Evolutionary conservation across 2,113 vertebrate species (phyloP), one percentile per base, ranked within the genome.

Genomic region (Actenoides lindsayi): DNA sequence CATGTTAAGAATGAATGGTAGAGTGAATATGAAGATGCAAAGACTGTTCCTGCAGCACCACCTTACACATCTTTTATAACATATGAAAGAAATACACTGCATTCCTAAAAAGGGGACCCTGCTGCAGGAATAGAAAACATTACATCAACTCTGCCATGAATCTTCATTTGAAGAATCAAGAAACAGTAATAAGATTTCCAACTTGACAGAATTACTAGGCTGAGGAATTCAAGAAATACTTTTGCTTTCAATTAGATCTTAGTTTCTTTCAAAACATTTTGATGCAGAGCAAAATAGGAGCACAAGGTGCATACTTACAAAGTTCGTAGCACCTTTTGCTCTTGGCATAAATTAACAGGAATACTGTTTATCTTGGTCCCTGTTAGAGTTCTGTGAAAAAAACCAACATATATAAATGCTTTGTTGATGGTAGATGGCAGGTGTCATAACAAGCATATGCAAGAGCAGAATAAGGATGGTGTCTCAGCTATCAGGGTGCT

Each of bases 301-400:
- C 46, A 81, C n/a, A 68, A 46, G 2, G 53, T 39, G 6, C 57
- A 31, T 90, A 98, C 99, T 99, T 97, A 99, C 99, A 99, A 89
- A 35, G 98, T 99, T 68, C 98, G 98, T 19, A 99, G 98, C 96
- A 98, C 95, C 97, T 98, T 99, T 67, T 99, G 99, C 80, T 99
- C 98, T 87, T 99, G 99, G 93, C 99, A 99, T 77, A 99, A 94
- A 90, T 98, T 97, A 81, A 91, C 78, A 64, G 99, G 99, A 96
- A 99, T 97, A 85, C 96, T 98, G 23, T 94, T 98, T 98, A 99
- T 99, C 97, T 99, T 99, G 51, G 99, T 99, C 87, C 99, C 99
- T 39, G 99, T 99, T 92, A 99, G 98, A 59, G 99, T 99, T 95
- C 99, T 99, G 95, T 37, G 46, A 25, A 65, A 60, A 90, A 91